phyloP scores from a whole-genome alignment of 2,888 invertebrate genomes.

The Chymomyza fuscimana region DNA sequence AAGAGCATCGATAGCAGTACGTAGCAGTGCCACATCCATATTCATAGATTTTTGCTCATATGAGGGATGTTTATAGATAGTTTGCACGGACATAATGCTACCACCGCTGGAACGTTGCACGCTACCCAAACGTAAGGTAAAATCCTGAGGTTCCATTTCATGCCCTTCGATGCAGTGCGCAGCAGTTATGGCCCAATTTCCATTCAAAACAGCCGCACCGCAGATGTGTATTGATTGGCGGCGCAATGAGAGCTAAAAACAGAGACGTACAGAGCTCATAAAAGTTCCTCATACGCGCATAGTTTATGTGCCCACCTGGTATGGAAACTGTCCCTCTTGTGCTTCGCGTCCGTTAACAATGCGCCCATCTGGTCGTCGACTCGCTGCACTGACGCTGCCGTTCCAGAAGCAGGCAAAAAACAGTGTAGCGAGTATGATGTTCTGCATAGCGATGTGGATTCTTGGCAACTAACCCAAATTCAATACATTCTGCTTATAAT shows the following conservation, averaged over 20 bases:
- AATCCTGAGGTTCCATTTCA: slow-evolving; percentile 60
- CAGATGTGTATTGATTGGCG: slow-evolving; percentile 73
- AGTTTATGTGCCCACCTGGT: slow-evolving; percentile 55
- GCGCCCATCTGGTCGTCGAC: slow-evolving; percentile 57
- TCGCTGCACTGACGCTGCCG: slow-evolving; percentile 2
- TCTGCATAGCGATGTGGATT: slow-evolving; percentile 48
- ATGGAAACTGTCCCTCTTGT: slow-evolving; percentile 70
- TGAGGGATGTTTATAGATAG: slow-evolving; percentile 73
- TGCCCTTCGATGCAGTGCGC: slow-evolving; percentile 75
- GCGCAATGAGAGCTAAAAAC: slow-evolving; percentile 68
- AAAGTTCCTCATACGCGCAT: background rate
- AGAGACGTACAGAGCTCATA: background rate
- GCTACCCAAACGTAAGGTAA: slow-evolving; percentile 71
- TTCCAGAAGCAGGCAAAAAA: slow-evolving; percentile 10
- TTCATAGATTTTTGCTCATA: slow-evolving; percentile 75
- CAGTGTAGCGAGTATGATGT: slow-evolving; percentile 17
- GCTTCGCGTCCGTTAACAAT: slow-evolving; percentile 77
- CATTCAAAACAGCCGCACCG: slow-evolving; percentile 72
- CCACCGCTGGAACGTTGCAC: slow-evolving; percentile 64
- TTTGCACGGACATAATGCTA: slow-evolving; percentile 56
- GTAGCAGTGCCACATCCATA: slow-evolving; percentile 74
- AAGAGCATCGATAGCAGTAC: slow-evolving; percentile 55
- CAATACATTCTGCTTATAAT: background rate
- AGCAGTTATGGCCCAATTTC: slow-evolving; percentile 75
- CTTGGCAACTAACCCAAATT: slow-evolving; percentile 39